Base-by-base conservation (phyloP, 2,113 vertebrate species). In the Clinocottus analis region DNA sequence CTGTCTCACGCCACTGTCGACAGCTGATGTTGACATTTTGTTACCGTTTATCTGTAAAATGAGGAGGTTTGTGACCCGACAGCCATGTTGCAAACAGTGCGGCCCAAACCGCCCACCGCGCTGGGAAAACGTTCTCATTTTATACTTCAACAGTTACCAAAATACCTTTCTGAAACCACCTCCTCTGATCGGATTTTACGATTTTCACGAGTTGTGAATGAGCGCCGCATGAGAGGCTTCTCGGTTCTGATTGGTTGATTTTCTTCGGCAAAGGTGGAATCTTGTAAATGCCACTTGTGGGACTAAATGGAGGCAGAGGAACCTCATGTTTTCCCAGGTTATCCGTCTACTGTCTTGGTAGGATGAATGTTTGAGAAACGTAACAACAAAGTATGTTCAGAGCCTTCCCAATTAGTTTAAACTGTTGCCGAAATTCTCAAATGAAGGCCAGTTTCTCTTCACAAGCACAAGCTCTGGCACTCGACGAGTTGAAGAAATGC, bases 401-500 rank as follows among this genome's bases (percentile, higher is more conserved):
- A 76, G n/a, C 8, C 62, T n/a, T 23, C 31, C 7, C 5, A 7
- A 49, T 13, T 5, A 68, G 5, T 45, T 27, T 17, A 25, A 21
- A 56, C 45, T 61, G 5, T 47, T 45, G 23, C 37, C 19, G 23
- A 7, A 63, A 43, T n/a, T n/a, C 56, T 66, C 0, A 53, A 55
- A 49, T 11, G 13, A 35, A 53, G 16, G 23, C 27, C 25, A 73
- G 69, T 67, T 72, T 75, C 49, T 61, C 25, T 21, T 51, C 70
- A 37, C 29, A 5, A 47, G 11, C 7, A 12, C 56, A 79, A 59
- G 31, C 62, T 58, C 58, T 27, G 59, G 66, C 65, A 12, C 35
- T 19, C 67, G 73, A 59, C 4, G 3, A 75, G 58, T 29, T 74
- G 78, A 85, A 72, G 63, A 77, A 79, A 79, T 78, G 84, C 82